phyloP scores from a whole-genome alignment of 2,113 vertebrate genomes.

The Panthera tigris region DNA sequence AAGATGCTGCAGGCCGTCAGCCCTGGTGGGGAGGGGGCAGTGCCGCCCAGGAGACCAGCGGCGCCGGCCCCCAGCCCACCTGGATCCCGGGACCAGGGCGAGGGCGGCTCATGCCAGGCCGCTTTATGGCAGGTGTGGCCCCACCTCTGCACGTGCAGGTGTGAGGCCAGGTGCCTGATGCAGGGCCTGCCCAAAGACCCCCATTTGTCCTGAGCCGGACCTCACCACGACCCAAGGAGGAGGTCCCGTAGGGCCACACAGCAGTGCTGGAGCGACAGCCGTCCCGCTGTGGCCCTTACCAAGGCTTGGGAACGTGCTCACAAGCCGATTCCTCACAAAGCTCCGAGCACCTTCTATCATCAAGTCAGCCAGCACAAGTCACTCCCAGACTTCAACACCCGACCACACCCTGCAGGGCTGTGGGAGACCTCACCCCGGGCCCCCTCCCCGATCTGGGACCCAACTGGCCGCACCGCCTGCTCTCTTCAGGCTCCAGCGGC shows the following conservation, averaged over 20 bases:
- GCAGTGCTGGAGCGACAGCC: background rate
- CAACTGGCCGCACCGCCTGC: background rate
- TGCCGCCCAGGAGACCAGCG: background rate
- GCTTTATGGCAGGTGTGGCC: background rate
- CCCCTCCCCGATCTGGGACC: background rate
- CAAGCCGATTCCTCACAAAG: background rate
- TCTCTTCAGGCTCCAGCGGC: fast-evolving
- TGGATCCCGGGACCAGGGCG: background rate
- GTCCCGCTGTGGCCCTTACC: no score
- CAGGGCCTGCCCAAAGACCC: background rate
- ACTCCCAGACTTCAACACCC: background rate
- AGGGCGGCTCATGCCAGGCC: fast-evolving
- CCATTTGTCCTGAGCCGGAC: background rate
- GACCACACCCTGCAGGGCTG: background rate
- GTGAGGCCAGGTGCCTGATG: background rate
- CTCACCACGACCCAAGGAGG: background rate
- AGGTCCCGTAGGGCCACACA: background rate
- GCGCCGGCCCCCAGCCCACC: background rate
- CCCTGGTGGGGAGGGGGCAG: background rate
- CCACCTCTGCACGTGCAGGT: background rate
- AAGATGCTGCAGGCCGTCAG: no score
- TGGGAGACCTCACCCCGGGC: background rate
- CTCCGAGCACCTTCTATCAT: background rate
- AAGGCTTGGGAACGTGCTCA: background rate
- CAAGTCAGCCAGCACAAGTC: background rate